These are phyloP conservation scores for Quadroppia sp. DNA, from an alignment of 2,888 invertebrate species.

Conservation along the genomic window DNA sequence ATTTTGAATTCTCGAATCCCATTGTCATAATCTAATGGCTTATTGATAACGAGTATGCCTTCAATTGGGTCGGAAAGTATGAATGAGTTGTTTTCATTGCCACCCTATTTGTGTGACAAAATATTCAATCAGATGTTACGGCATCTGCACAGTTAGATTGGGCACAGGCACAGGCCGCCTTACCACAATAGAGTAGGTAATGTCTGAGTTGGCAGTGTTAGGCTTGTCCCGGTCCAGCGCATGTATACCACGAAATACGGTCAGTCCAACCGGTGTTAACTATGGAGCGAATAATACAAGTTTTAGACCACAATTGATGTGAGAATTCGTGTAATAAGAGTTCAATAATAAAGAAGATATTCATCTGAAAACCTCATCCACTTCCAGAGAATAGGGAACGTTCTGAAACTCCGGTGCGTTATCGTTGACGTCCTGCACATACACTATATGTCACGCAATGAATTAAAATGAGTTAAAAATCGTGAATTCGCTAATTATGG, in stretches of 20 bases:
- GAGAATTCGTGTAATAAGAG: neutral
- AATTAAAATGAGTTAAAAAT: neutral
- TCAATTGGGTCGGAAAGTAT: constrained; percentile 50
- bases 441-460: constrained; percentile 17
- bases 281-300: constrained; percentile 30
- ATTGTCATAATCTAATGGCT: constrained; percentile 71
- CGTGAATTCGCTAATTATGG: neutral
- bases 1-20: constrained; percentile 72
- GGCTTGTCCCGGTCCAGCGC: constrained; percentile 67
- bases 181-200: constrained; percentile 50
- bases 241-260: constrained; percentile 75
- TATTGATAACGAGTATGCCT: constrained; percentile 62
- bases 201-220: constrained; percentile 52
- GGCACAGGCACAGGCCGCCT: constrained; percentile 32
- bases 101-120: constrained; percentile 47
- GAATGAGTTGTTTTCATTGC: constrained; percentile 50
- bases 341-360: neutral
- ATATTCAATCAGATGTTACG: constrained; percentile 27
- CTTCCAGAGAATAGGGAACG: constrained; percentile 71
- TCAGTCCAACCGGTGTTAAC: constrained; percentile 62
- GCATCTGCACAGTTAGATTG: constrained; percentile 9
- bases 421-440: constrained; percentile 67
- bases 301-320: neutral
- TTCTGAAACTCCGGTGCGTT: constrained; percentile 67
- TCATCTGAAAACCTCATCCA: constrained; percentile 53